Conservation (phyloP, 2,888 invertebrate species). For the Biston betularia region DNA sequence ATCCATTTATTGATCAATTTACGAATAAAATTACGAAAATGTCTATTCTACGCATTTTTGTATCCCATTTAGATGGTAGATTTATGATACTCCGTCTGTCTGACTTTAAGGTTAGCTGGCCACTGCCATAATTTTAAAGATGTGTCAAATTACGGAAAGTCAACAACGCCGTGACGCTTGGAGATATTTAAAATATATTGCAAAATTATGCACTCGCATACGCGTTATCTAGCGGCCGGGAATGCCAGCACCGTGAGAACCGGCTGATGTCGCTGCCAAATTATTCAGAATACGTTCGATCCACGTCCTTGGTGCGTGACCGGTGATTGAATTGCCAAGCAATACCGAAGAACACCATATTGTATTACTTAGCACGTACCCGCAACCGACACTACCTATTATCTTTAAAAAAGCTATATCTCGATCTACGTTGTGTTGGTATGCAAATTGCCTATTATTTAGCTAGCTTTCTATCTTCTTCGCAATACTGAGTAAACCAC, state of each 20-base stretch:
- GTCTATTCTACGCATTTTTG: constrained; percentile 35
- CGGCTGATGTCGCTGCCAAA: constrained; percentile 70
- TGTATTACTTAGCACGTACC: constrained; percentile 69
- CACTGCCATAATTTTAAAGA: constrained; percentile 34
- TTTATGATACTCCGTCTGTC: constrained; percentile 30
- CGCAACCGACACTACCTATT: constrained; percentile 44
- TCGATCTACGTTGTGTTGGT: constrained; percentile 33
- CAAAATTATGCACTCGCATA: constrained; percentile 52
- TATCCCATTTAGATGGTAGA: constrained; percentile 34
- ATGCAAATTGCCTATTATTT: constrained; percentile 33
- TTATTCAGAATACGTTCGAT: constrained; percentile 79
- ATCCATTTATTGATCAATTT: constrained; percentile 32
- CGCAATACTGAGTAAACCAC: constrained; percentile 16
- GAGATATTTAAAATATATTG: constrained; percentile 47
- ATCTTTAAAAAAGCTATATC: constrained; percentile 46
- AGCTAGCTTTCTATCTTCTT: constrained; percentile 26
- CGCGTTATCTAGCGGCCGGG: constrained; percentile 56
- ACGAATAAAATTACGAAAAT: constrained; percentile 24
- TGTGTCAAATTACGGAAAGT: constrained; percentile 40
- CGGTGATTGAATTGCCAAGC: constrained; percentile 65
- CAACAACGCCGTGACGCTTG: constrained; percentile 14
- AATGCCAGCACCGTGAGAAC: constrained; percentile 82
- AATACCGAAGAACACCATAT: constrained; percentile 61
- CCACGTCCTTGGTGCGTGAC: constrained; percentile 83
- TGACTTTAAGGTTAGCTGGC: constrained; percentile 36